Conservation (phyloP, 2,113 vertebrate species). For the Notechis scutatus region DNA sequence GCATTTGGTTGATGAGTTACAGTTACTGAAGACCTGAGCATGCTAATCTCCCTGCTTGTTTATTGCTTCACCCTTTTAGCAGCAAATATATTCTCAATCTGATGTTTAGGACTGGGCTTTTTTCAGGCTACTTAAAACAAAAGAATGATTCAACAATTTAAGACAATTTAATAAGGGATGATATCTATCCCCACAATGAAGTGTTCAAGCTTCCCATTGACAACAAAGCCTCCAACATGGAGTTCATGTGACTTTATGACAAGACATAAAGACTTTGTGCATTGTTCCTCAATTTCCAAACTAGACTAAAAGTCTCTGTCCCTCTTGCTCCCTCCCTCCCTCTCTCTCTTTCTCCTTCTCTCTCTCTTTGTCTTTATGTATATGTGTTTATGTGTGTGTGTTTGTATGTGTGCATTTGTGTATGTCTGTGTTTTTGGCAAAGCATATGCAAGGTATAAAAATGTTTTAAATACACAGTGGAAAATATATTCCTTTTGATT, state of each 20-base stretch:
- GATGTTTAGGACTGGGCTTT: neutral
- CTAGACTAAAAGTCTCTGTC: constrained; percentile 48
- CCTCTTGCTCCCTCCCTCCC: neutral
- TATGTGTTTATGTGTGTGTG: neutral
- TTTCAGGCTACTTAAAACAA: neutral
- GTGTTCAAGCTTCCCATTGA: neutral
- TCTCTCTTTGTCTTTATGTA: too few relatives aligned
- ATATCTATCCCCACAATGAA: neutral
- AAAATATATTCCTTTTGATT: constrained; percentile 74
- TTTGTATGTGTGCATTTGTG: neutral
- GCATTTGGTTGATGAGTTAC: neutral
- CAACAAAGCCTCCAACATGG: neutral
- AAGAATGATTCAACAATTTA: neutral
- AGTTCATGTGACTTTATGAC: constrained; percentile 22
- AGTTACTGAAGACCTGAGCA: neutral
- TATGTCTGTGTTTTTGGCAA: constrained; percentile 30
- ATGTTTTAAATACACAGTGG: constrained; percentile 66
- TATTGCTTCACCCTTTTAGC: rapidly evolving
- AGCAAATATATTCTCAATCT: neutral
- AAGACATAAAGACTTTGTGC: constrained; percentile 36
- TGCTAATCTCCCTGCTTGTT: neutral
- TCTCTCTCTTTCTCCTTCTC: neutral
- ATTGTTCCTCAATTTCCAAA: constrained; percentile 29
- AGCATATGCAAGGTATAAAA: constrained; percentile 46
- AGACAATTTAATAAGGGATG: neutral